Base-by-base conservation (phyloP, 2,888 invertebrate genomes). In the Drosophila hamatofila region DNA sequence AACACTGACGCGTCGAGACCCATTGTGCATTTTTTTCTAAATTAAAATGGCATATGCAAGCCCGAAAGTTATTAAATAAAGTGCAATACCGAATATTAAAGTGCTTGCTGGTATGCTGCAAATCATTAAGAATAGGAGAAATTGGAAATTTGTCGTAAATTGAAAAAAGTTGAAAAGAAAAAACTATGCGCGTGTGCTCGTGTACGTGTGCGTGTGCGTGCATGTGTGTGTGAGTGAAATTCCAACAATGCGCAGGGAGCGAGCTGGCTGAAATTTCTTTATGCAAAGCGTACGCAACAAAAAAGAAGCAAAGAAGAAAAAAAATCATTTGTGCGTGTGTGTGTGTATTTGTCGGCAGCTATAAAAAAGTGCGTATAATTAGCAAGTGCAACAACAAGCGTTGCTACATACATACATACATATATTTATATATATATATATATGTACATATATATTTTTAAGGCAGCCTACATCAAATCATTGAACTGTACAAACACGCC, bases 401-500 rank as follows among this genome's bases (percentile, higher is more conserved):
- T 49, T 61, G 56, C 39, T 48, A 48, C 27, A 48, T n/a, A 51
- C 37, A 61, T 54, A 57, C 12, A 54, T 44, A 54, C 21, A 51
- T 39, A 46, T 16, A 25, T n/a, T 60, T 33, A 30, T 42, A 64
- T 62, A 63, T 16, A 44, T 44, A 46, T 41, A 59, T 62, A 54
- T n/a, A 51, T 46, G 46, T 21, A 48, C 35, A 41, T 21, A 27
- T 16, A 61, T 41, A 33, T 48, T 60, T 65, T 46, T 56, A 68
- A 72, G 59, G 75, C 69, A 63, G 70, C 78, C 78, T 59, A 74
- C 77, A 70, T 66, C 60, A 72, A 80, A 76, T 62, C 76, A 78
- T 85, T 85, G 71, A 88, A 83, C 83, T 81, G 83, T 85, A 85
- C 79, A 84, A 83, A 83, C 83, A 85, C 88, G 85, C 88, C 85